These are phyloP conservation scores for Regulus satrapa DNA, from an alignment of 2,113 vertebrate genomes.

Conservation along the genomic window DNA sequence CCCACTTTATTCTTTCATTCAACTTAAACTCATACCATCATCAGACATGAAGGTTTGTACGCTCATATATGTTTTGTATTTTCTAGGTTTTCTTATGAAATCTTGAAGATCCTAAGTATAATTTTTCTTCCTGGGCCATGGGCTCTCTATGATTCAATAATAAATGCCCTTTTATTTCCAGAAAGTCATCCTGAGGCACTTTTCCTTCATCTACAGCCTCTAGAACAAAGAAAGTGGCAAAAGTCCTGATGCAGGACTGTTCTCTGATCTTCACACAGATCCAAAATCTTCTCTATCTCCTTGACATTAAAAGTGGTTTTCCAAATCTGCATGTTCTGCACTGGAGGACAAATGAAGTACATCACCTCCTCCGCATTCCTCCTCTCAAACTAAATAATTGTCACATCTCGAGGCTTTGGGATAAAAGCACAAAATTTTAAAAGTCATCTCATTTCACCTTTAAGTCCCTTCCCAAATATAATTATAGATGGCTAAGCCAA, in stretches of 20 bases:
- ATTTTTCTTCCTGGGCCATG: not conserved
- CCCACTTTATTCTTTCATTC: not conserved
- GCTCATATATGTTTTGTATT: not conserved
- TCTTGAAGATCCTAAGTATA: not conserved
- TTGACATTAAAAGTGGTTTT: not conserved
- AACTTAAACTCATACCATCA: not conserved
- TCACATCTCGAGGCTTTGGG: not conserved
- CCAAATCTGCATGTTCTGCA: not conserved
- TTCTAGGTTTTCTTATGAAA: not conserved
- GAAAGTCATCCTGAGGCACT: not conserved
- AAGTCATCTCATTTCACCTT: not conserved
- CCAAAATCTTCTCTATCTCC: not conserved
- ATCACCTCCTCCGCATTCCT: not conserved
- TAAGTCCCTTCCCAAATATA: not conserved
- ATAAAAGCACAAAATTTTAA: not conserved
- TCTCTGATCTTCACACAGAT: not conserved
- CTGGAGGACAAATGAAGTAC: slow-evolving; percentile 10
- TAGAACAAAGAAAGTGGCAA: not conserved
- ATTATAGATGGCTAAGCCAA: not conserved
- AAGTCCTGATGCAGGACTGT: not conserved
- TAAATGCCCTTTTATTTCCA: not conserved
- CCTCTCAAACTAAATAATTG: not conserved
- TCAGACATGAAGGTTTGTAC: not conserved
- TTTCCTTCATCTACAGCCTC: not conserved
- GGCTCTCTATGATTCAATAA: not conserved